phyloP scores from a whole-genome alignment of 2,797 vertebrate genomes.

The Thripadectes ignobilis region DNA sequence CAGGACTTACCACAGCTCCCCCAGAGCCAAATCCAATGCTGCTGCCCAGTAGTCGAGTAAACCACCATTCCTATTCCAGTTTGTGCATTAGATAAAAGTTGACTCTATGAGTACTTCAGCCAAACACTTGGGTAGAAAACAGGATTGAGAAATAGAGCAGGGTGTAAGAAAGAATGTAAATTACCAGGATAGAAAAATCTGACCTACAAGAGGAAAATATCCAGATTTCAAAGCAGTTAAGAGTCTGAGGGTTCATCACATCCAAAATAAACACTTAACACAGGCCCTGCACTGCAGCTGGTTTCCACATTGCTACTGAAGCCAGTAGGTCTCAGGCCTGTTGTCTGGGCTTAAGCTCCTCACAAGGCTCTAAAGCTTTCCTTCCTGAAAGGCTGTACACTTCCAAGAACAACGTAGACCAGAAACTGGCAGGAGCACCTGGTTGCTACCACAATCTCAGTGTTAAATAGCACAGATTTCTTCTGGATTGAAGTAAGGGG shows the following conservation, averaged over 20 bases:
- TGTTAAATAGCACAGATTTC: background rate
- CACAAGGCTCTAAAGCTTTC: background rate
- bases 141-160: background rate
- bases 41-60: background rate
- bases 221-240: background rate
- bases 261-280: background rate
- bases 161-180: background rate
- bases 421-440: background rate
- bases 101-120: background rate
- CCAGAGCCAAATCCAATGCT: background rate
- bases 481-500: background rate
- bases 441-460: background rate
- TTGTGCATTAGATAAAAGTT: background rate
- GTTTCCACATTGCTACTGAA: background rate
- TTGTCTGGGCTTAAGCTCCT: background rate
- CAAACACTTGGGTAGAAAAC: background rate
- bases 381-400: accelerated
- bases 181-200: background rate
- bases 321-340: background rate
- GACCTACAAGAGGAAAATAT: background rate
- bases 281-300: background rate
- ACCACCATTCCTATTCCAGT: background rate
- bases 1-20: background rate
- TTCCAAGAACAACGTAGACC: background rate
- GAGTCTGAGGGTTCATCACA: background rate